These are phyloP conservation scores for Pituophis catenifer DNA, from an alignment of 2,113 vertebrate genomes.

Conservation along the genomic window DNA sequence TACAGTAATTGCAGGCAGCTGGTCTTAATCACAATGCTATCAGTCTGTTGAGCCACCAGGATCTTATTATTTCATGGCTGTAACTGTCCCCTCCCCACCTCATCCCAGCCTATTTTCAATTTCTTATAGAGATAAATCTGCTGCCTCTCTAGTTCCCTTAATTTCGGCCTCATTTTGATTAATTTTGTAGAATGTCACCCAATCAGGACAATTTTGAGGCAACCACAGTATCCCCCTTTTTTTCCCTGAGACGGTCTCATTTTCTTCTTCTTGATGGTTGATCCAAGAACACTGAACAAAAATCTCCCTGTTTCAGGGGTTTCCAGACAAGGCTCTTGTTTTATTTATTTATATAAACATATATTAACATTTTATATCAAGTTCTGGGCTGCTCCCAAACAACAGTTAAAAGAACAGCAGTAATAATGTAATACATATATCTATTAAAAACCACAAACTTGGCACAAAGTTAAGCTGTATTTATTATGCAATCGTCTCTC, in stretches of 20 bases:
- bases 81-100: not conserved
- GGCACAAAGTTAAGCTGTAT: too few species aligned
- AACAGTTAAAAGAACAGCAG: too few species aligned
- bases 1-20: too few species aligned
- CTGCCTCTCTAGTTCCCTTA: not conserved
- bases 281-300: not conserved
- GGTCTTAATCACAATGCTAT: too few species aligned
- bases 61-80: not conserved
- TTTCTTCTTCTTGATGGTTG: not conserved
- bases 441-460: too few species aligned
- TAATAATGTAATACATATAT: too few species aligned
- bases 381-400: too few species aligned
- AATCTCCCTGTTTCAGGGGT: not conserved
- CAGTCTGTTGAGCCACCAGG: too few species aligned
- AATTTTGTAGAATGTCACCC: not conserved
- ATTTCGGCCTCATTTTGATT: not conserved
- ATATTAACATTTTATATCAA: too few species aligned
- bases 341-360: too few species aligned
- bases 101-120: not conserved
- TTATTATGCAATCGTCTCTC: not conserved
- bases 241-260: not conserved
- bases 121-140: not conserved
- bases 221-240: not conserved
- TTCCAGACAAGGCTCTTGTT: not conserved
- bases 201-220: not conserved